Evolutionary conservation across 2,888 invertebrate species (phyloP), one percentile per base, ranked within the genome.

Genomic region (Dilophus febrilis): DNA sequence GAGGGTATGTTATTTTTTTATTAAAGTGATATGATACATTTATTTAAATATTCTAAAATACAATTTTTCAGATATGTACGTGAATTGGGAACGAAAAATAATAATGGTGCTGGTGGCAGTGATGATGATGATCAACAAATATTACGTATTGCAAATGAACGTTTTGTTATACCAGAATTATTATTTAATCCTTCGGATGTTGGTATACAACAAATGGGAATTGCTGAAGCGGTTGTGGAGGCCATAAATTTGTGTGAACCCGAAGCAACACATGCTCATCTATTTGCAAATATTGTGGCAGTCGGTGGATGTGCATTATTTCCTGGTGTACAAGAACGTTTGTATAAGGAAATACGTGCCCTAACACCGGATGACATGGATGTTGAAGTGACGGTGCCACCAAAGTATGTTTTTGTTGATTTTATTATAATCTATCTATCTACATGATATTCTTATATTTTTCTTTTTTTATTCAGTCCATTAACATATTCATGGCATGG

Each of bases 171-270:
- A 35, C 97, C 98, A 0, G 98, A 98, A 64, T 66, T 97, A 3
- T 62, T 98, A 3, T 95, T 99, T 56, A 75, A 83, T 54, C 98
- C 98, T 0, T 85, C 87, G 2, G 94, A 97, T 57, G 81, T 97
- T 29, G 94, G 91, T 1, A 83, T 98, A 45, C 74, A 77, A 40
- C 77, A 69, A 61, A 88, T 91, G 77, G 98, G 98, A 1, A 77
- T 98, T 44, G 72, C 86, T 0, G 94, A 97, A 66, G 81, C 87
- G 0, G 74, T 94, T 6, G 73, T 83, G 41, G 70, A 85, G 53
- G 71, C 78, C 0, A 71, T 94, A n/a, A 68, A 72, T 38, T 61
- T 68, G 0, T 85, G 87, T 48, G 22, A 22, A 22, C 81, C 86
- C 0, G 68, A 73, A 51, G 74, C 78, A 50, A 64, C 83, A 37